Evolutionary conservation across 2,888 invertebrate genomes (phyloP).

Genomic region (Boloria selene): DNA sequence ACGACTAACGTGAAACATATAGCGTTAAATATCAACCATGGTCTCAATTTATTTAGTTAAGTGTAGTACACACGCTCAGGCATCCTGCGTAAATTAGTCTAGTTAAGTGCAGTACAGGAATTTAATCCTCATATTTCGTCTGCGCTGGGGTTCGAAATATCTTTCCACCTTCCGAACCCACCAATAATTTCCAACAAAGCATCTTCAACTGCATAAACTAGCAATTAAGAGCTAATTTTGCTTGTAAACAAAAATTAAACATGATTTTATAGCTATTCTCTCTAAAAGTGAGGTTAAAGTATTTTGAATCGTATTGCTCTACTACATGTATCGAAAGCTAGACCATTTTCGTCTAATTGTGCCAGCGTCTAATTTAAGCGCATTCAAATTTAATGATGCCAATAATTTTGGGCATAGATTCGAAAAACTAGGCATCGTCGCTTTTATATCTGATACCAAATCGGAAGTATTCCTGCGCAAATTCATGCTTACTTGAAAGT

Average conservation of each 20-base stretch:
- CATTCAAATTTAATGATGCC: slow-evolving; percentile 28
- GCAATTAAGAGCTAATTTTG: slow-evolving; percentile 51
- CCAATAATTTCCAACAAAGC: slow-evolving; percentile 50
- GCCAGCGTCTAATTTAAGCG: slow-evolving; percentile 18
- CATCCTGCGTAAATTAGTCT: slow-evolving; percentile 77
- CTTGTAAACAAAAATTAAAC: slow-evolving; percentile 35
- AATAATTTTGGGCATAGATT: slow-evolving; percentile 27
- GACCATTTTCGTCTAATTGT: slow-evolving; percentile 19
- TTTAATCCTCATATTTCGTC: slow-evolving; percentile 82
- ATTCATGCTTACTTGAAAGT: background rate
- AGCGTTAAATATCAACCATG: slow-evolving; percentile 64
- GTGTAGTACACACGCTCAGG: slow-evolving; percentile 58
- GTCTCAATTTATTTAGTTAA: slow-evolving; percentile 79
- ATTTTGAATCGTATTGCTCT: slow-evolving; percentile 28
- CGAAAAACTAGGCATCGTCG: slow-evolving; percentile 15
- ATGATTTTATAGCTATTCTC: slow-evolving; percentile 30
- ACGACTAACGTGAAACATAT: slow-evolving; percentile 50
- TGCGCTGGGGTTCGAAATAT: slow-evolving; percentile 74
- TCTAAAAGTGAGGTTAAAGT: slow-evolving; percentile 21
- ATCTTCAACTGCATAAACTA: slow-evolving; percentile 51
- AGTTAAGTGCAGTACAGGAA: slow-evolving; percentile 81
- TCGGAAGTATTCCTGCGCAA: background rate
- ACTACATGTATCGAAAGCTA: slow-evolving; percentile 22
- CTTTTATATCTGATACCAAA: slow-evolving; percentile 6
- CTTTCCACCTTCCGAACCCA: slow-evolving; percentile 74